Conservation (phyloP, 2,888 invertebrate genomes). For the Sclerodermus sp. region DNA sequence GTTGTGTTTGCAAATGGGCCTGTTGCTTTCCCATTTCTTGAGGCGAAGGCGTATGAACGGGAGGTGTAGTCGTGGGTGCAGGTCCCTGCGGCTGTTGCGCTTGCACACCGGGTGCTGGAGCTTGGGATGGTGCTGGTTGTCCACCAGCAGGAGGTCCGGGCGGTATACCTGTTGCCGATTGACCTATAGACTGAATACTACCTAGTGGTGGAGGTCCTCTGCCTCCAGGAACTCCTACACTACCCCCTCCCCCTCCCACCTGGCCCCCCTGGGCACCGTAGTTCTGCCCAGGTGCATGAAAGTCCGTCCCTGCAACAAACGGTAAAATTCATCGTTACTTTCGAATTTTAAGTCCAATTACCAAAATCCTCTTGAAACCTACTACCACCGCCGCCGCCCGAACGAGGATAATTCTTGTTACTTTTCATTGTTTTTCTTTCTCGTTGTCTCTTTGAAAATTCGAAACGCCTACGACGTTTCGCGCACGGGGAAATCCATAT, state of each 20-base stretch:
- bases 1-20: conserved; percentile 46
- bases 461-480: no score
- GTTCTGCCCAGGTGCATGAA: conserved; percentile 54
- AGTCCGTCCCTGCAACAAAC: conserved; percentile 45
- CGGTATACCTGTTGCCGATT: conserved; percentile 47
- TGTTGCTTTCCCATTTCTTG: conserved; percentile 55
- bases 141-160: conserved; percentile 45
- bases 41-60: conserved; percentile 45
- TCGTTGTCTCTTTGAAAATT: no score
- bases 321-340: neutral
- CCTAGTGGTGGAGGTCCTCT: conserved; percentile 50
- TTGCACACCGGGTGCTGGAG: conserved; percentile 45
- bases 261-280: conserved; percentile 55
- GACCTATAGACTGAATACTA: conserved; percentile 48
- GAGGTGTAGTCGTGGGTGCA: conserved; percentile 46
- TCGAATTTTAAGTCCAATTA: no score
- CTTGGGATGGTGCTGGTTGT: conserved; percentile 40
- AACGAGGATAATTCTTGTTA: no score
- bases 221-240: conserved; percentile 49
- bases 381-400: no score
- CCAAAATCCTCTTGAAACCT: no score
- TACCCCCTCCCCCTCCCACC: conserved; percentile 52
- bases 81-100: conserved; percentile 48
- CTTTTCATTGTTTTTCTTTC: no score
- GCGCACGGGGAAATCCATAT: no score